Base-by-base conservation (phyloP, 1,140 invertebrate genomes). In the Drosophila busckii region DNA sequence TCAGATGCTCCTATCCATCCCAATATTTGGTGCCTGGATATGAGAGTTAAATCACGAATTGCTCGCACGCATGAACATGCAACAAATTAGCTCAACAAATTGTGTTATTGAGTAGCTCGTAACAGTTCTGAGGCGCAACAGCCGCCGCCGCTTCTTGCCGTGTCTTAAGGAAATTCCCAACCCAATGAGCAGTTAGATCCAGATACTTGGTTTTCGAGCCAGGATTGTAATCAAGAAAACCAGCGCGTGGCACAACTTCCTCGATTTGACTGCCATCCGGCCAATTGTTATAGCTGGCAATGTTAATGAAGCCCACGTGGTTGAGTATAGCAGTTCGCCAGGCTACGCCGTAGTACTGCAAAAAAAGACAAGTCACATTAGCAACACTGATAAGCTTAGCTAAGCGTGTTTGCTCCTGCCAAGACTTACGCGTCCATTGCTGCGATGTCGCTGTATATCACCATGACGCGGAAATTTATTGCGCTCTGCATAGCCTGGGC, bases 221-320 rank as follows among this genome's bases (percentile, higher is more conserved):
- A 0, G 90, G 90, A 73, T 90, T 89, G 59, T 92, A 92, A 63
- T 91, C 90, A 0, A 88, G 88, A 49, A 89, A 90, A 7, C 88
- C 88, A 15, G 87, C 73, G n/a, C 88, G 88, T 3, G 89, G 87
- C 40, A 88, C 87, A 0, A 90, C 90, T 13, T 91, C 90, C 75
- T 91, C 91, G 22, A 91, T 91, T 78, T 92, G 90, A 12, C 90
- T 91, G 15, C 91, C 91, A 70, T 91, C 90, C 25, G 90, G 89
- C 90, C 90, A 92, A 63, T 91, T 90, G 67, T 92, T 92, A 55
- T 90, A 92, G 20, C 90, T 91, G 5, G 89, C 90, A 35, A 92
- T 90, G 9, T 88, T 89, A 2, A 92, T 86, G 29, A 89, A 88
- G 26, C 87, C 87, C 15, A 89, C 86, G 26, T 88, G 88, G 29